phyloP scores from a whole-genome alignment of 1,140 invertebrate genomes.

The Nilaparvata lugens region DNA sequence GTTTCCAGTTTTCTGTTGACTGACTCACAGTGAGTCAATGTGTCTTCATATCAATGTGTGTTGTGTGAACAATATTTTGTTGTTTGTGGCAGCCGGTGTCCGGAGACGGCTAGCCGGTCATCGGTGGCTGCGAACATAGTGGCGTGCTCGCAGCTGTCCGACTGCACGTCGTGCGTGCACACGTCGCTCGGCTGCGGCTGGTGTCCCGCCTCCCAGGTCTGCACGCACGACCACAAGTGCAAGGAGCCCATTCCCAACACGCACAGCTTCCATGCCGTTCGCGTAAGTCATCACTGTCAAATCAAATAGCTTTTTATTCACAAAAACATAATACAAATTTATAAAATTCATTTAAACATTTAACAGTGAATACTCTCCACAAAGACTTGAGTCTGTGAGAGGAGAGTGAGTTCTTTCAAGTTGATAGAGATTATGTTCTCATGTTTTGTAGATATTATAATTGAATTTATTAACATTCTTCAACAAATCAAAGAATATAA shows the following conservation, averaged over 20 bases:
- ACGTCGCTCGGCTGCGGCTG: constrained; percentile 69
- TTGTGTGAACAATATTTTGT: not conserved
- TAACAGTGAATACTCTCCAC: no score
- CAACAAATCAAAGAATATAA: no score
- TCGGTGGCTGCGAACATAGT: constrained; percentile 32
- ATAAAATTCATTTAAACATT: no score
- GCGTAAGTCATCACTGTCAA: constrained; percentile 25
- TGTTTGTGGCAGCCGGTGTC: constrained; percentile 33
- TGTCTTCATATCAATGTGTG: constrained; percentile 3
- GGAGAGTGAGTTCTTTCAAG: no score
- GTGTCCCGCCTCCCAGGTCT: constrained; percentile 41
- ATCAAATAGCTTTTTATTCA: no score
- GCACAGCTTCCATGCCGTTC: constrained; percentile 17
- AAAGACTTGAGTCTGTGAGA: no score
- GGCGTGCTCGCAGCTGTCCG: constrained; percentile 49
- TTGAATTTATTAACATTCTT: no score
- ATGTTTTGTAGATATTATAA: no score
- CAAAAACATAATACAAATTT: no score
- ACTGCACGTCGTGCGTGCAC: constrained; percentile 66
- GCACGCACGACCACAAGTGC: constrained; percentile 24
- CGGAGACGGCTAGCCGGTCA: constrained; percentile 44
- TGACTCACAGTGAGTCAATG: no score
- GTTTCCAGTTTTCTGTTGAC: no score
- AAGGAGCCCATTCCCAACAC: constrained; percentile 23
- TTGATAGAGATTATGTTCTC: no score